Evolutionary conservation across 2,113 vertebrate species (phyloP), one percentile per base, ranked within the genome.

Genomic region (Etheostoma spectabile): DNA sequence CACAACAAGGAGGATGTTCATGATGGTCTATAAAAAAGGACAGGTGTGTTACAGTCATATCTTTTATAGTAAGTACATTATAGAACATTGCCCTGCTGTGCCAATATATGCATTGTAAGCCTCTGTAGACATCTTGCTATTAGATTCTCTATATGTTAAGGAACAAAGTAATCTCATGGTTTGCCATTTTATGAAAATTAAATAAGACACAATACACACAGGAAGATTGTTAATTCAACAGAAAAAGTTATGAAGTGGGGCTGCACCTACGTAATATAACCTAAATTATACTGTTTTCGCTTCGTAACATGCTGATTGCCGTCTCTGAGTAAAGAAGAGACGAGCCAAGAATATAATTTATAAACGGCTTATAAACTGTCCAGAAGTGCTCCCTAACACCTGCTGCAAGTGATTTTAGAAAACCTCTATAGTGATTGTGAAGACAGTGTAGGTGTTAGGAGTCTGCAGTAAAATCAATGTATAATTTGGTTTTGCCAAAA

Each of bases 11-110:
- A 60, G 14, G 45, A 10, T 27, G n/a, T 61, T 62, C 7, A 18
- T 45, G 4, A 48, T 8, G 18, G 51, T 55, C 69, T 67, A 57
- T 67, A 72, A 76, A 63, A 63, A 49, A 27, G 27, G 59, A n/a
- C 11, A 11, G 70, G 10, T 18, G 48, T 62, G 56, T 78, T 69
- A n/a, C 35, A 15, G 8, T 63, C 64, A 55, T 68, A 49, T 57
- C 51, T 51, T 56, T 63, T 75, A 49, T 19, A 82, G 49, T 49
- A 27, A 57, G 27, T 56, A 52, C 21, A 65, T 49, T 56, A 35
- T 21, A 68, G 63, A 35, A 30, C 22, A 19, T 70, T 16, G 7
- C n/a, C 10, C 6, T 51, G 27, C 21, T 48, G 19, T 30, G 10
- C 18, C 27, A 24, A 49, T 38, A 6, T 65, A 65, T 49, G 3